Percentiles rank a stretch among this genome's conserved stretches.
Conservation (phyloP, 2,888 invertebrate species). For the Hydrotaea diabolus region DNA sequence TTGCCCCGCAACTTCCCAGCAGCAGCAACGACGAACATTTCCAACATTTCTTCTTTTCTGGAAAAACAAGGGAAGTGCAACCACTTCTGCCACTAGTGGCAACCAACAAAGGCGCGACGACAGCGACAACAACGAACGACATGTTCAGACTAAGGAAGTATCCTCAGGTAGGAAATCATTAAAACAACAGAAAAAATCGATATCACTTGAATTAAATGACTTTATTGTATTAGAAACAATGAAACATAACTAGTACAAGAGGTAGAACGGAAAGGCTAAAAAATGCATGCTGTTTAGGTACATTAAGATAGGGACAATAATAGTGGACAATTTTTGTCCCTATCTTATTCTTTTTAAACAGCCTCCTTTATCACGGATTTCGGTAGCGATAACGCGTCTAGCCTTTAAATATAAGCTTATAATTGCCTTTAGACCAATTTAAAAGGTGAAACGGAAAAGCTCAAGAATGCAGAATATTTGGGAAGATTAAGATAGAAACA, state of each 20-base stretch:
- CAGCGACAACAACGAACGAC: background rate
- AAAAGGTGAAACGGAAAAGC: background rate
- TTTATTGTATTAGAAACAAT: background rate
- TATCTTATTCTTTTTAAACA: too few species aligned
- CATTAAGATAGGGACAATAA: background rate
- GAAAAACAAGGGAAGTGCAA: constrained; percentile 35
- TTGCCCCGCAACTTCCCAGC: constrained; percentile 13
- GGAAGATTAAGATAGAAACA: too few species aligned
- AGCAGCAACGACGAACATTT: background rate
- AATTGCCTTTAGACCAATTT: too few species aligned
- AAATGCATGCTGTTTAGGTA: background rate
- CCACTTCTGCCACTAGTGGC: constrained; percentile 4
- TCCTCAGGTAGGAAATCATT: constrained; percentile 31
- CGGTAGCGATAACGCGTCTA: too few species aligned
- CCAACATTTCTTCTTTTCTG: background rate
- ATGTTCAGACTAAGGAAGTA: constrained; percentile 10
- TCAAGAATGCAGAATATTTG: background rate
- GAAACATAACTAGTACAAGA: background rate
- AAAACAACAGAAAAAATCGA: background rate
- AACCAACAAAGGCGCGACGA: background rate
- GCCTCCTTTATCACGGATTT: too few species aligned
- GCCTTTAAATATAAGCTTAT: too few species aligned
- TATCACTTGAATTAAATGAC: background rate
- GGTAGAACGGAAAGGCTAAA: background rate
- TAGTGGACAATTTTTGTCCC: too few species aligned